Evolutionary conservation across 2,113 vertebrate species (phyloP), one percentile per base, ranked within the genome.

Genomic region (Halcyon senegalensis): DNA sequence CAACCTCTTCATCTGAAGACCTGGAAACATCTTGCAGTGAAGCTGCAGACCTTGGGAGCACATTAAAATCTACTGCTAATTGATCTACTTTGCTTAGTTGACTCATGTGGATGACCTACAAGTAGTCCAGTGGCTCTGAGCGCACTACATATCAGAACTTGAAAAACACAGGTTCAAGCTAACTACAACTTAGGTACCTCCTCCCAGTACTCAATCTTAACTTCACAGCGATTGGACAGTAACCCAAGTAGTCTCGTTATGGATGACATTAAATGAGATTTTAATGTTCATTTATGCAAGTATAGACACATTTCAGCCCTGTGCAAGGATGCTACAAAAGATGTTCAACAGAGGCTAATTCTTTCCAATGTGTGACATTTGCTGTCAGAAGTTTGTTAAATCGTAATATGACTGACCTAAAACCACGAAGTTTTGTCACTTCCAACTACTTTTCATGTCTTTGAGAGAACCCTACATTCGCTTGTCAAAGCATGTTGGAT

Each of bases 21-120:
- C 43, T 89, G 58, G 81, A 93, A 91, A 73, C 81, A 82, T 76
- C 66, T 89, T 69, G 74, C 81, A 93, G 35, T 20, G 70, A 93
- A 85, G 70, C 74, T 89, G 66, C 67, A 90, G 74, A 67, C 33
- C 41, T 44, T 41, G 27, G 30, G 11, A 60, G 31, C 48, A 69
- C 66, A 28, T 58, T 48, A 43, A 64, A 75, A 53, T 64, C 56
- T 74, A 44, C 18, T 87, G 64, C 31, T 50, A 74, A 74, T 1
- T 84, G 44, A 76, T 25, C 37, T 74, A 44, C 41, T 87, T 72
- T 59, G 62, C 76, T 50, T 21, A 43, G 19, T 1, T 60, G 33
- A 59, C 17, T 59, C 83, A 63, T 3, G 2, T 4, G 30, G 51
- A 46, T 63, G 35, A 78, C 31, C 80, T 60, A 31, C 28, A 67